These are phyloP conservation scores for Calcarius ornatus DNA, from an alignment of 2,113 vertebrate species.

Conservation along the genomic window DNA sequence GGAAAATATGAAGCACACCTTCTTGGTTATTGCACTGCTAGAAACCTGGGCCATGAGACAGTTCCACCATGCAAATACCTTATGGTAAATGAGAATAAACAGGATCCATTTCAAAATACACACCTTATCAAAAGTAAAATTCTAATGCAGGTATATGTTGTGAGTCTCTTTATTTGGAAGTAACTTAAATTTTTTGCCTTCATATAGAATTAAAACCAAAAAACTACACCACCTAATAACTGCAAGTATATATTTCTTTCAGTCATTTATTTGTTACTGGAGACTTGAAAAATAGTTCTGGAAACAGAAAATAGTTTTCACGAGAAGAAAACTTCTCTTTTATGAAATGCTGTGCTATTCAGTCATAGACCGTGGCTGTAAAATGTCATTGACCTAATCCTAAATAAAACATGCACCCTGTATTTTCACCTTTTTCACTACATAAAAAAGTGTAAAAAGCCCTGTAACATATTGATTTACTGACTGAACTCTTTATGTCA, in stretches of 20 bases:
- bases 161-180: neutral
- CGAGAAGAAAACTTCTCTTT: neutral
- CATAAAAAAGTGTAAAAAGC: rapidly evolving
- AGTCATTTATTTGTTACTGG: neutral
- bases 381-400: neutral
- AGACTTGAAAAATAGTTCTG: neutral
- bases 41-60: neutral
- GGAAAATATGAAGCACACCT: neutral
- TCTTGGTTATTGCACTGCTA: neutral
- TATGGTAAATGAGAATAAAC: neutral
- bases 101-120: neutral
- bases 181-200: neutral
- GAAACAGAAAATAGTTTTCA: neutral
- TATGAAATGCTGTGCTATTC: neutral
- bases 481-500: neutral
- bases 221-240: neutral
- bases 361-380: neutral
- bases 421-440: neutral
- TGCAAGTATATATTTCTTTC: neutral
- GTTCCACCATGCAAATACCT: neutral
- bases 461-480: neutral
- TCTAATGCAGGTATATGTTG: neutral
- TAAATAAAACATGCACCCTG: neutral
- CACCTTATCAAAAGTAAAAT: neutral
- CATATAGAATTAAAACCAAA: neutral